Percentiles rank a stretch among this genome's conserved stretches.
These are phyloP conservation scores for Trematomus bernacchii DNA, from an alignment of 2,797 vertebrate species.

Conservation along the genomic window DNA sequence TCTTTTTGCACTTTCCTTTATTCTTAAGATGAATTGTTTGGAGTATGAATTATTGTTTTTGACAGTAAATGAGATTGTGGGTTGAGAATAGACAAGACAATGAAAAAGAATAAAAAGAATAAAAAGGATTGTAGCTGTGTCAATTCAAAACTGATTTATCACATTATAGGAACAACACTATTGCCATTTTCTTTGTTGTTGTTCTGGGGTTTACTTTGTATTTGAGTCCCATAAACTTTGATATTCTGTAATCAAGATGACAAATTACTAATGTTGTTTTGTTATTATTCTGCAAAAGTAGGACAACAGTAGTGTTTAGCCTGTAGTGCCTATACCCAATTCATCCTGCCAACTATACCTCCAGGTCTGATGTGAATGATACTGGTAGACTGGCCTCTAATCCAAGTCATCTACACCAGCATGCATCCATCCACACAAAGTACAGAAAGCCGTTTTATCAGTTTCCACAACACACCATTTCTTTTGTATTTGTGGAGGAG, in stretches of 20 bases:
- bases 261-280: conserved; percentile 22
- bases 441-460: conserved; percentile 49
- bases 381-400: conserved; percentile 30
- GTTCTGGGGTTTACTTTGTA: conserved; percentile 29
- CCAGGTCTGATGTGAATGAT: conserved; percentile 50
- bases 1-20: conserved; percentile 46
- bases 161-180: conserved; percentile 26
- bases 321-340: conserved; percentile 7
- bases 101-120: conserved; percentile 33
- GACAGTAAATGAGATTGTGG: conserved; percentile 25
- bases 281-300: conserved; percentile 39
- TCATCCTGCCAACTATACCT: conserved; percentile 32
- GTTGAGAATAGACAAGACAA: conserved; percentile 29
- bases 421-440: conserved; percentile 32
- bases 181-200: conserved; percentile 6
- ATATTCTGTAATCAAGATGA: conserved; percentile 38
- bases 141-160: conserved; percentile 28
- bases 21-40: conserved; percentile 39
- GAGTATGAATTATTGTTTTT: conserved; percentile 35
- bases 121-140: conserved; percentile 30
- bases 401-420: conserved; percentile 47
- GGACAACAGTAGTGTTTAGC: conserved; percentile 28
- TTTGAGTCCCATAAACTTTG: conserved; percentile 34
- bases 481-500: conserved; percentile 54
- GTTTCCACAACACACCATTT: conserved; percentile 44